Evolutionary conservation across 2,888 invertebrate genomes (phyloP), one percentile per base, ranked within the genome.

Genomic region (Drosophila anomalipes): DNA sequence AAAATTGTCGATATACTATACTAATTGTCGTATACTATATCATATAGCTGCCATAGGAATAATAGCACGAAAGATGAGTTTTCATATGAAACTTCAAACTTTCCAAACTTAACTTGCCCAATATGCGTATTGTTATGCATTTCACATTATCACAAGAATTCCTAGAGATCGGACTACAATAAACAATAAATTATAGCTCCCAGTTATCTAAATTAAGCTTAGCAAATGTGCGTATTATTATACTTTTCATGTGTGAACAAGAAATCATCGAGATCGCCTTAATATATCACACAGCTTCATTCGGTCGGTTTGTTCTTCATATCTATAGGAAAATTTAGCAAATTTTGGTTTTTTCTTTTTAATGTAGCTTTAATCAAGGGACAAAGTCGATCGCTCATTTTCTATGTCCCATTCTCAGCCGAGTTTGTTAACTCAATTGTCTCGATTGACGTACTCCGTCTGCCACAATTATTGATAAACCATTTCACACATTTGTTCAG

Each of bases 381-480:
- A 22, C 22, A 16, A 16, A 33, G 19, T 26, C 10, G 22, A 22
- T 6, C 12, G 60, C 16, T 39, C 30, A 5, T 35, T 53, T 35
- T 22, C 26, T 16, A 28, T 12, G 4, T 57, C 14, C 39, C 41
- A 32, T 22, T n/a, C 14, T 35, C 39, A 16, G 33, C 4, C 26
- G 16, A 9, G 16, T 47, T 47, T 66, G 54, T 49, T 73, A 79
- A 74, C 65, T 70, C 57, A 71, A 70, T 69, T 72, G 64, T 44
- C 65, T 64, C 53, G 41, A 44, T 66, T 70, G 81, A 79, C 77
- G 77, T 68, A 66, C 69, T 4, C 28, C 67, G 69, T 58, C 70
- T 59, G 70, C 53, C 75, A 62, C 74, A 87, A 81, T 86, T 81
- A 79, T 73, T 70, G 66, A 47, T 83, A 70, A 86, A 68, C 62